Evolutionary conservation across 1,140 invertebrate species (phyloP).

Genomic region (Halictus rubicundus): DNA sequence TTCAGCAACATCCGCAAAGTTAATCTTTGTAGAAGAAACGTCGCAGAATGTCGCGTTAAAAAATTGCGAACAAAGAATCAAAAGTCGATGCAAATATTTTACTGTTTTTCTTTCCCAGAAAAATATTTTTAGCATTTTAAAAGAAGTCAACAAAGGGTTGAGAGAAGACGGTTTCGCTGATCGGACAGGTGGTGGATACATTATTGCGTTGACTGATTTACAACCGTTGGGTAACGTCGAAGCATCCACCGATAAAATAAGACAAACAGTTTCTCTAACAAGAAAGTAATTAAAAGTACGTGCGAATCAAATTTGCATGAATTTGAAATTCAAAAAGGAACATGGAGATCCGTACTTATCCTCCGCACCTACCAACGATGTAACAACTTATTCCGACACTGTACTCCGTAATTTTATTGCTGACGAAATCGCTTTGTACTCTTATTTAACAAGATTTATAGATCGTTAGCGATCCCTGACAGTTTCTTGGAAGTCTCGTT

Average conservation of each 20-base stretch:
- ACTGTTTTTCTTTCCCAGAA: too few relatives aligned
- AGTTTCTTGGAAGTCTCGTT: not conserved
- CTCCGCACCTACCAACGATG: too few relatives aligned
- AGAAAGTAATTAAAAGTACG: not conserved
- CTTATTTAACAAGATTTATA: constrained; percentile 31
- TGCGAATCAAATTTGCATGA: not conserved
- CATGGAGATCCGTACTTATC: too few relatives aligned
- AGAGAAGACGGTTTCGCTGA: too few relatives aligned
- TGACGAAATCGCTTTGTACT: not conserved
- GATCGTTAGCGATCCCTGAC: not conserved
- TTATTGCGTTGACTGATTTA: not conserved
- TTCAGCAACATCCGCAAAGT: too few relatives aligned
- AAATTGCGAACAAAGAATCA: too few relatives aligned
- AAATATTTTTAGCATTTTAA: too few relatives aligned
- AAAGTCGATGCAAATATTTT: too few relatives aligned
- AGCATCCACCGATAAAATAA: not conserved
- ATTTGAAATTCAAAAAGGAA: constrained; percentile 7
- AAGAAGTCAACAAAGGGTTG: too few relatives aligned
- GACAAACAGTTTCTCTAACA: not conserved
- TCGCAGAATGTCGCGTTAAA: too few relatives aligned
- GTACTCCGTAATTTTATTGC: not conserved
- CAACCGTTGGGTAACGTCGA: not conserved
- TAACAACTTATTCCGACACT: not conserved
- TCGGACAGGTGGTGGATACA: too few relatives aligned
- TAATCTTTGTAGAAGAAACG: too few relatives aligned